Percentiles rank a stretch among this genome's conserved stretches.
Conservation (phyloP, 2,888 invertebrate species). For the Philereme transversata region DNA sequence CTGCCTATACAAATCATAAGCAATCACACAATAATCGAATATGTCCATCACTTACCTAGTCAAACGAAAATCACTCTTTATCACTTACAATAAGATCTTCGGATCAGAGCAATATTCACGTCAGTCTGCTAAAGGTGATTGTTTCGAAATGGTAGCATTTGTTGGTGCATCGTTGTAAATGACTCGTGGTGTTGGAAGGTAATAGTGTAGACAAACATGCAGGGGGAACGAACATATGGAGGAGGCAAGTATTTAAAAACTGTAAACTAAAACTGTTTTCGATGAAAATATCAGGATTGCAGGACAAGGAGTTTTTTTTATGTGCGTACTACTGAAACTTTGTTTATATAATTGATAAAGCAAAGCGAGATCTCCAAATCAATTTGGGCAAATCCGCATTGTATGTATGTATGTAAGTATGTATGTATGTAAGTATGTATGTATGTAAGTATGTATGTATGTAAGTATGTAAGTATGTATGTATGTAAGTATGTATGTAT, state of each 20-base stretch:
- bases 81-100: conserved; percentile 32
- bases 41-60: conserved; percentile 41
- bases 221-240: conserved; percentile 32
- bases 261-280: too few species aligned
- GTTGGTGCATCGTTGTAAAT: conserved; percentile 41
- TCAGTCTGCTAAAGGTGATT: conserved; percentile 63
- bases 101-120: conserved; percentile 53
- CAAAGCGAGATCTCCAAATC: too few species aligned
- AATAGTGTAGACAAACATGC: conserved; percentile 41
- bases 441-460: too few species aligned
- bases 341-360: too few species aligned
- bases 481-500: too few species aligned
- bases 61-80: conserved; percentile 35
- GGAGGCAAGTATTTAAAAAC: conserved; percentile 34
- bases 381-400: too few species aligned
- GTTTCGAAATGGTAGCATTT: conserved; percentile 67
- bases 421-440: too few species aligned
- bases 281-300: too few species aligned
- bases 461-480: too few species aligned
- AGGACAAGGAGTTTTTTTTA: too few species aligned
- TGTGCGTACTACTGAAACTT: too few species aligned
- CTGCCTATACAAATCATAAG: conserved; percentile 16
- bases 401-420: too few species aligned
- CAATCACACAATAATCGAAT: conserved; percentile 41
- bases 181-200: conserved; percentile 45